Percentiles rank a stretch among this genome's conserved stretches.
Conservation (phyloP, 2,888 invertebrate genomes). For the Brachyopa scutellaris region DNA sequence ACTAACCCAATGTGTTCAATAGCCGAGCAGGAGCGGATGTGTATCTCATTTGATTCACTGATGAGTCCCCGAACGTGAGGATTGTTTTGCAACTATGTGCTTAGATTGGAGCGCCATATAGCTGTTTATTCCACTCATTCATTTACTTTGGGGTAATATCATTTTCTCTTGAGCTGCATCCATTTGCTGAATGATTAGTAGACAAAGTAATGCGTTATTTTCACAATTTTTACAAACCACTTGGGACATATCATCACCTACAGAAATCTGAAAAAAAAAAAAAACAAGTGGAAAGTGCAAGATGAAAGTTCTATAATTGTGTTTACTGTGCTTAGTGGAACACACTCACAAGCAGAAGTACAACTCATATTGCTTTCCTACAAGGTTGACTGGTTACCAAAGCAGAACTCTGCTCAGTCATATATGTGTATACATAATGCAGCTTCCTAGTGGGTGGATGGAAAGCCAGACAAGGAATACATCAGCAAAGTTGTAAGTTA, state of each 20-base stretch:
- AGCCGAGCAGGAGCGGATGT: not conserved
- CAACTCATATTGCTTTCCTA: no score
- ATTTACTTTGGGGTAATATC: not conserved
- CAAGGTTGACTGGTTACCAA: no score
- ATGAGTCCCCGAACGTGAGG: no score
- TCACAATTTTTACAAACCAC: conserved; percentile 66
- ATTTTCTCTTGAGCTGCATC: conserved; percentile 60
- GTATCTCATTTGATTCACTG: not conserved
- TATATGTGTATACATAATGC: no score
- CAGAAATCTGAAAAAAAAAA: conserved; percentile 45
- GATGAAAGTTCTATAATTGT: no score
- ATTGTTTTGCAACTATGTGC: not conserved
- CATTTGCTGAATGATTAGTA: conserved; percentile 68
- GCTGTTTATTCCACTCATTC: not conserved
- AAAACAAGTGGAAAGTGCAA: no score
- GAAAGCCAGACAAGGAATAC: no score
- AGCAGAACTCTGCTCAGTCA: no score
- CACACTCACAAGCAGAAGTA: no score
- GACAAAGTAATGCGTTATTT: conserved; percentile 60
- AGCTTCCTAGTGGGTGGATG: no score
- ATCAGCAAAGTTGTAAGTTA: no score
- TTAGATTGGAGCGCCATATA: not conserved
- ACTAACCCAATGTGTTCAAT: not conserved
- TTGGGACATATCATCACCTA: conserved; percentile 69
- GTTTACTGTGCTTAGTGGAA: no score